Percentiles rank a stretch among this genome's conserved stretches.
These are phyloP conservation scores for Cecidostiba fungosa DNA, from an alignment of 2,888 invertebrate genomes.

Conservation along the genomic window DNA sequence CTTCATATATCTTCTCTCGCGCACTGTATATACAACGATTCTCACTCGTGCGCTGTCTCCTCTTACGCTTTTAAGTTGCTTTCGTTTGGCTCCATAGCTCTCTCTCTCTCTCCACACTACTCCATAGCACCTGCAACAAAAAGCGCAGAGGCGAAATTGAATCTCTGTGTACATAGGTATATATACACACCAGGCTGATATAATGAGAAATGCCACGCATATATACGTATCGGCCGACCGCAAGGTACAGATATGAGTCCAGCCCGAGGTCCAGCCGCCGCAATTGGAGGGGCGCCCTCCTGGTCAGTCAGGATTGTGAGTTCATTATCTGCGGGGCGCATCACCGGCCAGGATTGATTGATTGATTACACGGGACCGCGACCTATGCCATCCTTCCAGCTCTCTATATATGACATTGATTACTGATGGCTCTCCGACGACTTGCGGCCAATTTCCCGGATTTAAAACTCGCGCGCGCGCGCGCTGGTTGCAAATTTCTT, in stretches of 20 bases:
- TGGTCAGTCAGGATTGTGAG: neutral
- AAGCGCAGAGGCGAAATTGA: neutral
- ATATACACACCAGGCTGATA: too few relatives aligned
- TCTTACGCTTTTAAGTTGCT: neutral
- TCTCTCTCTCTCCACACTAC: neutral
- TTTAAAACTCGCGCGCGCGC: neutral
- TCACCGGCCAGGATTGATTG: constrained; percentile 11
- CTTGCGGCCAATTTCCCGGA: neutral
- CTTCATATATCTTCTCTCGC: neutral
- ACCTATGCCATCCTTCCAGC: neutral
- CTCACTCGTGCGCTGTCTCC: neutral
- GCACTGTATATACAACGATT: neutral
- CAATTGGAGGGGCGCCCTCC: neutral
- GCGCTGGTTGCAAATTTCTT: neutral
- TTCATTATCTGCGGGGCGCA: constrained; percentile 31
- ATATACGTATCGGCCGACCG: neutral
- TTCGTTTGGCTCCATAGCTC: neutral
- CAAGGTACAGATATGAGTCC: neutral
- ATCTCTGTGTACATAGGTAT: neutral
- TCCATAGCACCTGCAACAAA: neutral
- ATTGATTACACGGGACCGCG: constrained; percentile 44
- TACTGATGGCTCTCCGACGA: constrained; percentile 40
- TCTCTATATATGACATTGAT: constrained; percentile 44
- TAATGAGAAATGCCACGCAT: too few relatives aligned
- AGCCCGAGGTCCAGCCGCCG: too few relatives aligned